Evolutionary conservation across 2,113 vertebrate species (phyloP), one percentile per base, ranked within the genome.

Genomic region (Microcebus lehilahytsara): DNA sequence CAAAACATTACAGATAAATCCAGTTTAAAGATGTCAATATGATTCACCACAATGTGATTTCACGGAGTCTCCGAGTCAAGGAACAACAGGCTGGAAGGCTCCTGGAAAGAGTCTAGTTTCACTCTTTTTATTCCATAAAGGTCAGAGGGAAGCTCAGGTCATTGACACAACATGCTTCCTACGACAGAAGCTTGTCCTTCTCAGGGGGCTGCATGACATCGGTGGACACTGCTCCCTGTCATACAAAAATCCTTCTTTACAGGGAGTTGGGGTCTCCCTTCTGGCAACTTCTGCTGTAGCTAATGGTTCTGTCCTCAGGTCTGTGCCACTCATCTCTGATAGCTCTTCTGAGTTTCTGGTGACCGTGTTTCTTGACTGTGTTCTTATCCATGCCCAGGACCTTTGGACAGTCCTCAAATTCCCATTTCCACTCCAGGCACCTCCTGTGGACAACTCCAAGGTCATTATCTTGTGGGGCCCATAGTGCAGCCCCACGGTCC

Each of bases 21-120:
- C 77, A 78, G 67, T 84, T 86, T 78, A n/a, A 86, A 62, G 53
- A 71, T 72, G 90, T 72, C 56, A 60, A 64, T 66, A 34, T 71
- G 75, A 93, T 60, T 79, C 83, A 84, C 37, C 62, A n/a, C 80
- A 56, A 93, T 88, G 90, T 79, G 67, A 93, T 72, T 95, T 93
- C 86, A 95, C 30, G 20, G 74, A 64, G 34, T 64, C 58, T 87
- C 62, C 83, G 85, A 94, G 56, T 91, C 86, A 58, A 89, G 90
- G 42, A 78, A 69, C 19, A 34, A 20, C 32, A 89, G 42, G 42
- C 42, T 37, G 34, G 49, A 77, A 78, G 85, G 79, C 49, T 51
- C 25, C 22, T 51, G 17, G 80, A 51, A 34, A 71, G 64, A 64
- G 46, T 42, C n/a, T 51, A 58, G 69, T 49, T 77, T 90, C 42